Base-by-base conservation (phyloP, 2,113 vertebrate genomes). In the Ophiodon elongatus region DNA sequence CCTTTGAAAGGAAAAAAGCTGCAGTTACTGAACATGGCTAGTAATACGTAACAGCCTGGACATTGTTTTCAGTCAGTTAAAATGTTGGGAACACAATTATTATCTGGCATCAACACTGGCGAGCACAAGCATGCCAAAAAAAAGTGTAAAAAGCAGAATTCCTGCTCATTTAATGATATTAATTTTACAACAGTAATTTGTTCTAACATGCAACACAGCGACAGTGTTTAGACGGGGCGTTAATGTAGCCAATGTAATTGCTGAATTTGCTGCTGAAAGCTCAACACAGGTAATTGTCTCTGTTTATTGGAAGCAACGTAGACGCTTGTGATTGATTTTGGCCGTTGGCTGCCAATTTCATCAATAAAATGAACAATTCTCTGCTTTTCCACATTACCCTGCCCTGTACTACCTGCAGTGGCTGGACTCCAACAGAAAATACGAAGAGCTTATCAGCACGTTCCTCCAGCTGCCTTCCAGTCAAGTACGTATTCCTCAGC, bases 361-460 rank as follows among this genome's bases (percentile, higher is more conserved):
- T 64, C 15, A 45, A 75, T 69, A 71, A 45, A 67, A 69, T 9
- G 21, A 25, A 23, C 25, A 31, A 73, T 83, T 73, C 21, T 62
- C 21, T 23, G 29, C 21, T 50, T 71, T 69, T 69, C 11, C 27
- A 60, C 67, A 17, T 65, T 59, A 11, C 23, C 8, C 52, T 23
- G 47, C 72, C 63, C 66, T 71, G 43, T 15, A 13, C 31, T 66
- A 57, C 43, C 72, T 62, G 76, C 41, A 54, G 39, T 83, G 74
- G 50, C 54, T 60, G 50, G 62, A 80, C 41, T 67, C 50, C 21
- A 43, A 23, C n/a, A 56, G 37, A 73, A 87, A 85, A 88, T 15
- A 31, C 50, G 57, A 43, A 15, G 47, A 60, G 64, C 80, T 92
- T 91, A 91, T 92, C 88, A 71, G 83, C 80, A 57, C 6, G 2